Evolutionary conservation across 1,140 invertebrate genomes (phyloP).

Genomic region (Penaeus japonicus): DNA sequence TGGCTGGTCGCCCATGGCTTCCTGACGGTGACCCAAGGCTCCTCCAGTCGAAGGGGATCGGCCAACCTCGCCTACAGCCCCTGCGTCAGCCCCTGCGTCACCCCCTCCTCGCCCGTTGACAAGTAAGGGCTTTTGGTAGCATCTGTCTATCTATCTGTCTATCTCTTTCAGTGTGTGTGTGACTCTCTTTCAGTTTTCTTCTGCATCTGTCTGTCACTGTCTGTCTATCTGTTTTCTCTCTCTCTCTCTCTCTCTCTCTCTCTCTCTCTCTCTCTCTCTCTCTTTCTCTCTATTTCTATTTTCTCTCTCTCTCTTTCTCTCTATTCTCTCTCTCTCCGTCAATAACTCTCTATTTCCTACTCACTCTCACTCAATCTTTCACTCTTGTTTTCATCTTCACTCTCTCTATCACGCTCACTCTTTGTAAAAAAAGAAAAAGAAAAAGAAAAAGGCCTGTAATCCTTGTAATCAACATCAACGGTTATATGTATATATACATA

Average conservation of each 20-base stretch:
- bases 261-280: background rate
- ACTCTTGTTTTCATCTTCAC: background rate
- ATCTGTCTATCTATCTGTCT: background rate
- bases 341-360: background rate
- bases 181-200: background rate
- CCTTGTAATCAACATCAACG: no score
- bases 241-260: background rate
- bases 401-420: background rate
- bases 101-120: conserved; percentile 30
- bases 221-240: background rate
- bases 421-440: background rate
- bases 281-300: background rate
- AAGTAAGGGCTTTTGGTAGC: background rate
- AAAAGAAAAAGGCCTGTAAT: background rate
- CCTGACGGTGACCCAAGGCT: conserved; percentile 37
- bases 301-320: conserved; percentile 11
- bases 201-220: background rate
- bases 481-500: no score
- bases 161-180: background rate
- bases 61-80: conserved; percentile 16
- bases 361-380: background rate
- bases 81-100: conserved; percentile 17
- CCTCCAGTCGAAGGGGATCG: conserved; percentile 23
- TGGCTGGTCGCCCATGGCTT: conserved; percentile 41
- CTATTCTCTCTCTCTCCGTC: conserved; percentile 8